Evolutionary conservation across 2,888 invertebrate genomes (phyloP), one percentile per base, ranked within the genome.

Genomic region (Nebria salina): DNA sequence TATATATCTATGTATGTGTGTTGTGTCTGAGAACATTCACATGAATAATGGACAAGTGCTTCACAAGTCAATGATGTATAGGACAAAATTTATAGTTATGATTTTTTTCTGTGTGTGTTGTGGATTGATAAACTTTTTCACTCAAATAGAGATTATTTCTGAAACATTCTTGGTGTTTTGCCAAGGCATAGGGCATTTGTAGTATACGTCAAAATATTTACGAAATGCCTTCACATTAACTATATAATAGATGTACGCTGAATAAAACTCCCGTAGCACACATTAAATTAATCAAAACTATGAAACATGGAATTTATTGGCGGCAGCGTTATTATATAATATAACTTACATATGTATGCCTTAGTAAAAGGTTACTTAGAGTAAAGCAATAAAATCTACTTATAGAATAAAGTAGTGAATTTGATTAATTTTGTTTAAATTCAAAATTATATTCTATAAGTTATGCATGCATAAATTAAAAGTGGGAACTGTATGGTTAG

Each of bases 1-100:
- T 43, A 43, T 43, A 9, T 43, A 43, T 43, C 7, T 43, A 9
- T 7, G 54, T 54, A 8, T 7, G 54, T 54, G 54, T 54, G 54
- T 20, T 54, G 54, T 54, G 54, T 54, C 13, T 54, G 11, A 13
- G 54, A 54, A 54, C 54, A 54, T 54, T 13, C 7, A 54, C 7
- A 54, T 54, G 54, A 54, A 54, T 54, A 54, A 54, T 54, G 54
- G 54, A 54, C 54, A 8, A 54, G 54, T 7, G 54, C 13, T 54
- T 54, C 54, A 54, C 54, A 54, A 54, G 54, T 54, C 54, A 54
- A 54, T 54, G 54, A 54, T 54, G 54, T 54, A 54, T 54, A 54
- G 54, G 54, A 7, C 54, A 7, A 7, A 13, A 54, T 54, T 54
- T 54, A 54, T 54, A 54, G 54, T 54, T 54, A 54, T 54, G 54